These are phyloP conservation scores for Pluvianellus socialis DNA, from an alignment of 2,113 vertebrate species.

Conservation along the genomic window DNA sequence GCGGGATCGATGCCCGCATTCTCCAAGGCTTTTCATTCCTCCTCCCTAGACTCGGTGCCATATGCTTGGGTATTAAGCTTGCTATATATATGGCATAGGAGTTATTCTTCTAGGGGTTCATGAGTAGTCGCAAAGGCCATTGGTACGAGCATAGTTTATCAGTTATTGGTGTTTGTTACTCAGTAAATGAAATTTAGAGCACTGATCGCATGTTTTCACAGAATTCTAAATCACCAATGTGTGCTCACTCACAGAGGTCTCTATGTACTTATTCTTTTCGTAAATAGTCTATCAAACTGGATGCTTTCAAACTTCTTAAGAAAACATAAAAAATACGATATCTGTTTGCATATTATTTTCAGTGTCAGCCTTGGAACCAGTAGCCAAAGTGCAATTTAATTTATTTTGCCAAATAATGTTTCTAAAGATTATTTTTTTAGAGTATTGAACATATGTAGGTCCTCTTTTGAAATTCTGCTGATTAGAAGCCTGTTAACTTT, in stretches of 20 bases:
- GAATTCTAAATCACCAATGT: accelerated
- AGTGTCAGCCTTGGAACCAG: neutral
- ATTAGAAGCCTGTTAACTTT: slow-evolving; percentile 16
- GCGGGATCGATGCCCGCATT: neutral
- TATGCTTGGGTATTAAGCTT: no score
- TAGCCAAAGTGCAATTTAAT: neutral
- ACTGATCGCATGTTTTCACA: accelerated
- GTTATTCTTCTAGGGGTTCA: accelerated
- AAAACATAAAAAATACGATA: accelerated
- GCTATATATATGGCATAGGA: accelerated
- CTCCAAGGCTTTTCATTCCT: neutral
- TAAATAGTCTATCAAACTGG: neutral
- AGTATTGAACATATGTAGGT: neutral
- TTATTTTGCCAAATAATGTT: neutral
- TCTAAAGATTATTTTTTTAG: neutral
- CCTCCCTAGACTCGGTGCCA: accelerated
- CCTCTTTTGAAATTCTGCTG: neutral
- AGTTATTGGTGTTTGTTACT: accelerated
- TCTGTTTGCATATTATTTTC: neutral
- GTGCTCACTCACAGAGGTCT: accelerated
- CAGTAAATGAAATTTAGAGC: accelerated
- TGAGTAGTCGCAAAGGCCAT: accelerated
- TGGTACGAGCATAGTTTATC: accelerated
- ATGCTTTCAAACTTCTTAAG: neutral
- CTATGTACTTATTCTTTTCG: accelerated